Percentiles rank a stretch among this genome's conserved stretches.
Conservation (phyloP, 2,888 invertebrate species). For the Sipunculus nudus region DNA sequence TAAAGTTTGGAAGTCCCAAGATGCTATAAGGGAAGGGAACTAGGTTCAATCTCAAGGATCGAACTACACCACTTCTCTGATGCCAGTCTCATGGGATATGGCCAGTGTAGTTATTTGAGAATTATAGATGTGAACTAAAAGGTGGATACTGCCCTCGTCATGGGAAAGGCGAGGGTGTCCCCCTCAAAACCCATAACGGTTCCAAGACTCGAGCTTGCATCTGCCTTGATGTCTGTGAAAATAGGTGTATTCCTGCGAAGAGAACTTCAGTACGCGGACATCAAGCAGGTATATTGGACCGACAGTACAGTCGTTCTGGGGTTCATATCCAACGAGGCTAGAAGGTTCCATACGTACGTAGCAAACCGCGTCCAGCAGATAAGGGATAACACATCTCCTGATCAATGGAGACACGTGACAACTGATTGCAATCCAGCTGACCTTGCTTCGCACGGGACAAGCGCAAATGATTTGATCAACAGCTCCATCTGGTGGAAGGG, state of each 20-base stretch:
- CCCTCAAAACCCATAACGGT: no score
- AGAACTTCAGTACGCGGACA: slow-evolving; percentile 19
- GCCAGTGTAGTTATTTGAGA: no score
- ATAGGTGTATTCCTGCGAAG: slow-evolving; percentile 21
- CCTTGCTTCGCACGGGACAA: slow-evolving; percentile 33
- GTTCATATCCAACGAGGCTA: slow-evolving; percentile 39
- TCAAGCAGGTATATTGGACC: slow-evolving; percentile 35
- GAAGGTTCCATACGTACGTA: slow-evolving; percentile 42
- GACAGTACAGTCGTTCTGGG: slow-evolving; percentile 38
- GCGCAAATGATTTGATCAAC: slow-evolving; percentile 6
- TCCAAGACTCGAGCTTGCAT: no score
- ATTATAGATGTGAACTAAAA: no score
- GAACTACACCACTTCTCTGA: no score
- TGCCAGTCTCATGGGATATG: no score
- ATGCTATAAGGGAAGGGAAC: no score
- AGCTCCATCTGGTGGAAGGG: slow-evolving; percentile 21
- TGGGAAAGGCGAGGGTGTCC: no score
- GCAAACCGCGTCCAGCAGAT: slow-evolving; percentile 43
- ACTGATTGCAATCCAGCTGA: slow-evolving; percentile 42
- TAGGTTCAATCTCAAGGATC: no score
- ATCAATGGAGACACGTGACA: slow-evolving; percentile 38
- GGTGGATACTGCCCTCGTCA: no score
- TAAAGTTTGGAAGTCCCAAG: no score
- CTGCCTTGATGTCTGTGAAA: no score
- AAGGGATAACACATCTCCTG: slow-evolving; percentile 25